Base-by-base conservation (phyloP, 2,113 vertebrate species). In the Stegostoma tigrinum region DNA sequence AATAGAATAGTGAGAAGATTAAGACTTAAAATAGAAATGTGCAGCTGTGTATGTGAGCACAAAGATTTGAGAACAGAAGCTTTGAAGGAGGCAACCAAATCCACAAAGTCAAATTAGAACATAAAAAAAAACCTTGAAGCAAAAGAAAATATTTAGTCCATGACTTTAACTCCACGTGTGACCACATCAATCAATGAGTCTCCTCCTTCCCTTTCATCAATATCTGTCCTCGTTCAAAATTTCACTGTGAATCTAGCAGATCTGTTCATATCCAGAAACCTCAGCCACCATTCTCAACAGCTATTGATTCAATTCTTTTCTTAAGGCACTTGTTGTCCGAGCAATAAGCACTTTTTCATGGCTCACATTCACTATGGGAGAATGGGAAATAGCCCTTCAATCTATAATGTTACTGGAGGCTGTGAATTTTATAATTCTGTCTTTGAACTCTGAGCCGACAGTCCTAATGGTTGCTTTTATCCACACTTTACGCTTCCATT, bases 11-110 rank as follows among this genome's bases (percentile, higher is more conserved):
- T 17, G n/a, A 66, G 89, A 38, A 93, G 34, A 5, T 24, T 64
- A 17, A 19, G 27, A 38, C 89, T 93, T 93, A 93, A 93, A 93
- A 93, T 93, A 93, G 89, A 93, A 93, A 8, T n/a, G 34, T 93
- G 30, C 87, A 90, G 87, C 87, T 90, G 89, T 67, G 61, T 38
- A 3, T 19, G 45, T 30, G 45, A 5, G 80, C n/a, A 67, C 19
- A 64, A 34, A 93, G 61, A n/a, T 93, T 93, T 66, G 55, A 38
- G 61, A 66, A 21, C 34, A 66, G 61, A 55, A 64, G 87, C 34
- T 30, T 19, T 21, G 55, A 64, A 30, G 52, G 52, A 91, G 12
- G 14, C 15, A n/a, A 64, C 61, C 89, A 93, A 93, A 66, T 38
- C 61, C 10, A 34, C 1, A 23, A 19, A n/a, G 17, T 17, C 2